Base-by-base conservation (phyloP, 2,797 vertebrate species). In the Catamblyrhynchus diadema region DNA sequence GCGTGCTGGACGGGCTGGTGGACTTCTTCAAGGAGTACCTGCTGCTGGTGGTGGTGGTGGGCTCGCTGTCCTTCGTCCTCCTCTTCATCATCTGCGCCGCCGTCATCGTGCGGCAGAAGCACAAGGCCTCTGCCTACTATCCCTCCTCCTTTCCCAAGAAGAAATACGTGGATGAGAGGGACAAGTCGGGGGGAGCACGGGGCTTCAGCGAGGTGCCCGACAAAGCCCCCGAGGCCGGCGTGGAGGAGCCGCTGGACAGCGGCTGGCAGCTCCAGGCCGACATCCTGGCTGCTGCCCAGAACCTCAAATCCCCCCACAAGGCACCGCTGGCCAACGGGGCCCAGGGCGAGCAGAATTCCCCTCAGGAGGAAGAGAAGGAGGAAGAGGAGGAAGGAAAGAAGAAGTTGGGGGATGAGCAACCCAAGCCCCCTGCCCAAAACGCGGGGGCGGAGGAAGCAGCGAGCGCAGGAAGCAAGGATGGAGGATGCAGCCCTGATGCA, bases 61-160 rank as follows among this genome's bases (percentile, higher is more conserved):
- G 99, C 73, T 99, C 99, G 8, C 97, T 99, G 67, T 98, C 98
- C 81, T 98, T 99, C 5, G 98, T 99, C 95, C 97, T 99, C 93
- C 98, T 99, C 96, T 99, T 99, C 95, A 98, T 99, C 35, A 97
- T 99, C 89, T 99, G 99, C 16, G 99, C 99, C 0, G 99, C 99
- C 0, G 97, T 98, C 57, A 98, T 99, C 39, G 98, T 99, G 93
- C 98, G 98, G 90, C 99, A 99, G 91, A 99, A 98, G 88, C 99
- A 98, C 94, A 99, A 99, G 88, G 98, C 99, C 30, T 99, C 99
- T 0, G 98, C 99, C 59, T 99, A 99, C 94, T 99, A 99, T 78
- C 98, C 99, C 0, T 98, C 98, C 0, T 98, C 98, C 11, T 98
- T 99, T 94, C 79, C 97, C 73, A 84, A 97, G 94, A 98, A 97